phyloP scores from a whole-genome alignment of 1,140 invertebrate genomes.

The Drosophila lacertosa region DNA sequence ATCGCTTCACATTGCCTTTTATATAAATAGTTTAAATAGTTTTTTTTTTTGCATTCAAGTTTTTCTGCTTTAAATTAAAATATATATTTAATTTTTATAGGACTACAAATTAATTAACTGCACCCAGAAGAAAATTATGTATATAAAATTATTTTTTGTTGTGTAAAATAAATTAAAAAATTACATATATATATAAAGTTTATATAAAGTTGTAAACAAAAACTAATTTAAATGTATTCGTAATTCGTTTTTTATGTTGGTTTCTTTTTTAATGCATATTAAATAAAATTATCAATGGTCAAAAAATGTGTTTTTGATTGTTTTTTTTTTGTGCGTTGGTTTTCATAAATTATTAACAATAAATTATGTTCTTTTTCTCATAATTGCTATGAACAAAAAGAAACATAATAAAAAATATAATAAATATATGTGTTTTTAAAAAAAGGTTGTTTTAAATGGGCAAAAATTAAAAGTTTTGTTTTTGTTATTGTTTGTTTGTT shows the following conservation, averaged over 20 bases:
- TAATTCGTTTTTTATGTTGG: too few relatives aligned
- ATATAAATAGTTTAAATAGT: slow-evolving; percentile 64
- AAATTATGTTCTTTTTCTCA: slow-evolving; percentile 59
- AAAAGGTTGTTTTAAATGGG: slow-evolving; percentile 7
- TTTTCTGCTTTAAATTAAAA: slow-evolving; percentile 12
- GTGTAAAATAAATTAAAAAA: slow-evolving; percentile 57
- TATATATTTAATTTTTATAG: slow-evolving; percentile 18
- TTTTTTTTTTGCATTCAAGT: neutral
- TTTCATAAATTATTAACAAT: slow-evolving; percentile 80
- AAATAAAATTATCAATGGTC: slow-evolving; percentile 82
- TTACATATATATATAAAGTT: neutral
- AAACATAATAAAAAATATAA: slow-evolving; percentile 26
- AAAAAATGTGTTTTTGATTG: slow-evolving; percentile 51
- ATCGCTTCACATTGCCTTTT: neutral
- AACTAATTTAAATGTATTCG: slow-evolving; percentile 56
- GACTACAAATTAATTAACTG: slow-evolving; percentile 68
- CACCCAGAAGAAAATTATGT: slow-evolving; percentile 57
- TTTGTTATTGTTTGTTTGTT: slow-evolving; percentile 10
- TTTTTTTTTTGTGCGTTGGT: slow-evolving; percentile 43
- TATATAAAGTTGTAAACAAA: slow-evolving; percentile 65
- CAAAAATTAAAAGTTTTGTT: slow-evolving; percentile 1
- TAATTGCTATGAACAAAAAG: slow-evolving; percentile 32
- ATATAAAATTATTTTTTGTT: too few relatives aligned
- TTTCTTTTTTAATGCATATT: too few relatives aligned
- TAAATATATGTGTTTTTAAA: slow-evolving; percentile 10